These are phyloP conservation scores for Drosophila sp. DNA, from an alignment of 1,140 invertebrate genomes.

Conservation along the genomic window DNA sequence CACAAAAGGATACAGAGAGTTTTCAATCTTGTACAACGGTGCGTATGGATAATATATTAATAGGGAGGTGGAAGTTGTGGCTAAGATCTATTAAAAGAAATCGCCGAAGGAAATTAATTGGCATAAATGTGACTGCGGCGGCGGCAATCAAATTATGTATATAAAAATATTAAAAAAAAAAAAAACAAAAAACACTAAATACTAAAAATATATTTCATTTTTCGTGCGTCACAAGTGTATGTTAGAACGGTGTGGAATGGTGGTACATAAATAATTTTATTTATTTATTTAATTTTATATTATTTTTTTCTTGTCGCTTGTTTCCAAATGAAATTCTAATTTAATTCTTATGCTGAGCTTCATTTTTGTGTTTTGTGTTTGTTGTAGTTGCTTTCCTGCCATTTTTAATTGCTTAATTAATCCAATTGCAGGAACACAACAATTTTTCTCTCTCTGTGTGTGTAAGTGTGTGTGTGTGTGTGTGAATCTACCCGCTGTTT, in stretches of 20 bases:
- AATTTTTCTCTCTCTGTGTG: slow-evolving; percentile 12
- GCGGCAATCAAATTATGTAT: slow-evolving; percentile 46
- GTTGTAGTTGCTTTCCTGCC: slow-evolving; percentile 41
- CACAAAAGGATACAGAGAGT: not conserved
- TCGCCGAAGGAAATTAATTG: slow-evolving; percentile 60
- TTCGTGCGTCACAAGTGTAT: slow-evolving; percentile 61
- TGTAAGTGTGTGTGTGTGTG: slow-evolving; percentile 21
- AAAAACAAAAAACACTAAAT: slow-evolving; percentile 19
- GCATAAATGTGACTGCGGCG: slow-evolving; percentile 57
- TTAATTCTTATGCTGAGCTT: slow-evolving; percentile 17
- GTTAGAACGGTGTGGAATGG: not conserved
- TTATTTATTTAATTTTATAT: slow-evolving; percentile 49
- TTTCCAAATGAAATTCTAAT: slow-evolving; percentile 40
- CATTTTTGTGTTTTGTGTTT: slow-evolving; percentile 3
- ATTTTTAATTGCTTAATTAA: slow-evolving; percentile 75
- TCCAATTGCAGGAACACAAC: slow-evolving; percentile 68
- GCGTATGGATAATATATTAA: slow-evolving; percentile 47
- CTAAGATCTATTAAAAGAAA: slow-evolving; percentile 53
- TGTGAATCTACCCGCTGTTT: slow-evolving; percentile 63
- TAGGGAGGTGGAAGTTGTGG: not conserved
- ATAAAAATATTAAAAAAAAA: slow-evolving; percentile 48
- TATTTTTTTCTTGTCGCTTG: slow-evolving; percentile 4
- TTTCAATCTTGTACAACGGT: not conserved
- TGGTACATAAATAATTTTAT: slow-evolving; percentile 34
- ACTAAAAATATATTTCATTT: slow-evolving; percentile 37